Base-by-base conservation (phyloP, 2,888 invertebrate genomes). In the Metopia argyrocephala region DNA sequence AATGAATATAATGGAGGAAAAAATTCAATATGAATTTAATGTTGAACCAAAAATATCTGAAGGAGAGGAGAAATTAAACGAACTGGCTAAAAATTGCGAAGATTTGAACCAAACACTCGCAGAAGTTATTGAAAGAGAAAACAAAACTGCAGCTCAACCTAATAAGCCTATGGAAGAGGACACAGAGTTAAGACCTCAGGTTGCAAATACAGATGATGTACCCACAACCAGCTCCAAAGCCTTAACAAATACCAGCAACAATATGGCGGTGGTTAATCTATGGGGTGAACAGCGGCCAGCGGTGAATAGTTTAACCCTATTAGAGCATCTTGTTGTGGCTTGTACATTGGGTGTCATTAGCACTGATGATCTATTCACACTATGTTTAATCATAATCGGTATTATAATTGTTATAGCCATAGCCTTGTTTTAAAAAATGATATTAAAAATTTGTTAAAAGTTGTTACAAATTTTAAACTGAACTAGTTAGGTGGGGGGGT, bases 331-430 rank as follows among this genome's bases (percentile, higher is more conserved):
- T 91, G 92, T 94, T 91, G 92, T 95, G 92, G 94, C 95, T 93
- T 94, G 94, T 92, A 93, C 94, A 87, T 94, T 94, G 92, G 94
- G 94, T 88, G 91, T 95, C 90, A 86, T 89, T 79, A 93, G 94
- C 88, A 93, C 94, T 86, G 91, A 94, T 91, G 95, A 95, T 91
- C 92, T 94, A 91, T 92, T 95, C 91, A 94, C 94, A 88, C 92
- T 94, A 90, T 92, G 95, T 90, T 94, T 94, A 90, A 92, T 95
- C 89, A 91, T 95, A 89, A 92, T 95, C 90, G 95, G 95, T 88
- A 92, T 95, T 86, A 91, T 94, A 89, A 94, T 94, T 85, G 93
- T 95, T 89, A 92, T 94, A 90, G 94, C 94, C 84, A 88, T 89
- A 81, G 88, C 89, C 74, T 86, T 89, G 84, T 85, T 92, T 93